These are phyloP conservation scores for Polylopha cassiicola DNA, from an alignment of 2,888 invertebrate genomes.

Conservation along the genomic window DNA sequence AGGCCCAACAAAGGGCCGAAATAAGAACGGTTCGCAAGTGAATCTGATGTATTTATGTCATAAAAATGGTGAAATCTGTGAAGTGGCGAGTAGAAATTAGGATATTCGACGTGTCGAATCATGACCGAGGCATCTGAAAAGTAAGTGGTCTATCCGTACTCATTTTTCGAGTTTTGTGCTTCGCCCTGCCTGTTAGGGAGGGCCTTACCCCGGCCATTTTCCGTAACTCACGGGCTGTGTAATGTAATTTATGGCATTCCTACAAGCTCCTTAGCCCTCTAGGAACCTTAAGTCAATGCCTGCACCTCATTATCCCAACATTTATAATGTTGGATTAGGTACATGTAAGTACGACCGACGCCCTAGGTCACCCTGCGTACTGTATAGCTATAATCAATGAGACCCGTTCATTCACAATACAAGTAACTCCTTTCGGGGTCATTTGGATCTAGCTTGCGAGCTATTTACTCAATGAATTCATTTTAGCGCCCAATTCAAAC, in stretches of 20 bases:
- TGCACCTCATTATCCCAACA: slow-evolving; percentile 15
- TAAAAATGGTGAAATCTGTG: slow-evolving; percentile 90
- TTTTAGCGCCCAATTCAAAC: slow-evolving; percentile 12
- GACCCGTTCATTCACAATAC: slow-evolving; percentile 71
- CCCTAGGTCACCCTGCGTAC: slow-evolving; percentile 57
- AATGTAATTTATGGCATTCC: slow-evolving; percentile 43
- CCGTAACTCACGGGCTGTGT: slow-evolving; percentile 49
- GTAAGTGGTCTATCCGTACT: slow-evolving; percentile 79
- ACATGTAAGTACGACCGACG: slow-evolving; percentile 54
- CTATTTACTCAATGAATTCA: slow-evolving; percentile 50
- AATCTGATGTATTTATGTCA: slow-evolving; percentile 85
- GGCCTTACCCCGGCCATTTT: slow-evolving; percentile 74
- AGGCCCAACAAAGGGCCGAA: slow-evolving; percentile 77
- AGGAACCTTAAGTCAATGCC: slow-evolving; percentile 22
- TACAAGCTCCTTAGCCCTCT: slow-evolving; percentile 26
- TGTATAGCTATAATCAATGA: slow-evolving; percentile 70
- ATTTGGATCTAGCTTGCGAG: slow-evolving; percentile 53
- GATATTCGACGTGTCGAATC: slow-evolving; percentile 89
- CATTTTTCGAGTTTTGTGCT: slow-evolving; percentile 50
- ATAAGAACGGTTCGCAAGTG: slow-evolving; percentile 69
- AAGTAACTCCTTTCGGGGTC: slow-evolving; percentile 65
- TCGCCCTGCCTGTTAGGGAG: slow-evolving; percentile 64
- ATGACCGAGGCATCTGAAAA: slow-evolving; percentile 95
- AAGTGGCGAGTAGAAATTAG: slow-evolving; percentile 89
- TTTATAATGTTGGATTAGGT: slow-evolving; percentile 33